A percentile compares a stretch with the other conserved stretches of the same genome.
These are phyloP conservation scores for Drosophila tropicalis DNA, from an alignment of 1,140 invertebrate species.

Conservation along the genomic window DNA sequence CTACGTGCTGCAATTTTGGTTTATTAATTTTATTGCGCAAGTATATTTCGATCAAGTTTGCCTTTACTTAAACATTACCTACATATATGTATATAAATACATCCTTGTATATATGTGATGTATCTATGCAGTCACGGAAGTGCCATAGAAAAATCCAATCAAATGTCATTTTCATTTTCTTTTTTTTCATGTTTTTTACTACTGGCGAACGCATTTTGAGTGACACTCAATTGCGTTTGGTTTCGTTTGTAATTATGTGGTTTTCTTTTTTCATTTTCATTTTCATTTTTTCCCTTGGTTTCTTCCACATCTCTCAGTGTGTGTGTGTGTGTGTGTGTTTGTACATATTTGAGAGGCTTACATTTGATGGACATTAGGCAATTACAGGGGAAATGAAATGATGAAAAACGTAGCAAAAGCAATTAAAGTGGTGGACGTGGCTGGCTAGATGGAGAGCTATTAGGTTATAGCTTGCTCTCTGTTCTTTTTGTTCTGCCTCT, in stretches of 20 bases:
- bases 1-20: conserved; percentile 34
- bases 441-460: conserved; percentile 14
- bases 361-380: conserved; percentile 64
- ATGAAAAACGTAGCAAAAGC: conserved; percentile 38
- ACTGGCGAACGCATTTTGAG: conserved; percentile 31
- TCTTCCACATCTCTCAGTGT: conserved; percentile 11
- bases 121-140: conserved; percentile 16
- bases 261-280: conserved; percentile 22
- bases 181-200: background rate
- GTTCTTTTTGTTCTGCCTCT: background rate
- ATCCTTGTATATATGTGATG: background rate
- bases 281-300: conserved; percentile 12
- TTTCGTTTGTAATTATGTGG: conserved; percentile 54
- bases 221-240: conserved; percentile 53
- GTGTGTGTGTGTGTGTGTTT: background rate
- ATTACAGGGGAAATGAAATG: conserved; percentile 45
- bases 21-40: conserved; percentile 53
- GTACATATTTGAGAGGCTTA: conserved; percentile 41
- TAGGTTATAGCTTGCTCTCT: conserved; percentile 5
- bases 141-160: conserved; percentile 41
- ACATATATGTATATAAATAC: background rate
- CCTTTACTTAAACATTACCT: background rate
- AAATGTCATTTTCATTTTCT: conserved; percentile 40
- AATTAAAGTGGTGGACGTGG: conserved; percentile 30
- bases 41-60: background rate